phyloP scores from a whole-genome alignment of 1,140 invertebrate genomes.

The Diprion similis region DNA sequence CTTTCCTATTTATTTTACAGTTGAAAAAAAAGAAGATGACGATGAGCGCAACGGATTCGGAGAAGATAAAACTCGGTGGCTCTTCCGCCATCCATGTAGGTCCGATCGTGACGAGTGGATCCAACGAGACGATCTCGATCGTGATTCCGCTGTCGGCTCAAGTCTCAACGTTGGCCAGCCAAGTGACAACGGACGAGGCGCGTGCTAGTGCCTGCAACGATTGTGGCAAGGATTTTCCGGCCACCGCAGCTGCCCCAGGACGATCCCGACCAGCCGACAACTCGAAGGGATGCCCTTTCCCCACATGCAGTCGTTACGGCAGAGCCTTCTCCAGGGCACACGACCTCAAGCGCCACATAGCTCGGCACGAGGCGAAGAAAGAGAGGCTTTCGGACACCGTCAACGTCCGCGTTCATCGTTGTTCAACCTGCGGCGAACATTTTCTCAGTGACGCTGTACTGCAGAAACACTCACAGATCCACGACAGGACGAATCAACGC shows the following conservation, averaged over 20 bases:
- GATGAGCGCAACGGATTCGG: too few relatives aligned
- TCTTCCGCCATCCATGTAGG: conserved; percentile 51
- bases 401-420: conserved; percentile 29
- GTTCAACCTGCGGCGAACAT: conserved; percentile 40
- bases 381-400: conserved; percentile 41
- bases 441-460: conserved; percentile 43
- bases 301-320: conserved; percentile 49
- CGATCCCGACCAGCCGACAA: conserved; percentile 39
- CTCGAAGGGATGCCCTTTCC: conserved; percentile 52
- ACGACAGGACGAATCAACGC: conserved; percentile 23
- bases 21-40: not conserved
- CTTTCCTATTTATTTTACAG: conserved; percentile 12
- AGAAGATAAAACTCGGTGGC: conserved; percentile 28
- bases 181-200: conserved; percentile 12
- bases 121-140: conserved; percentile 56
- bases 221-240: conserved; percentile 29
- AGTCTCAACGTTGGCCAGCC: conserved; percentile 29
- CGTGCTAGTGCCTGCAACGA: conserved; percentile 25
- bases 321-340: conserved; percentile 55
- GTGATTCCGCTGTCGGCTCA: conserved; percentile 52
- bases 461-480: conserved; percentile 35
- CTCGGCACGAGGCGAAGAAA: conserved; percentile 52
- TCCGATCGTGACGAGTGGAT: conserved; percentile 47
- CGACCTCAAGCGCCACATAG: conserved; percentile 56
- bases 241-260: conserved; percentile 23